Evolutionary conservation across 2,888 invertebrate species (phyloP).

Genomic region (Shargacucullia verbasci): DNA sequence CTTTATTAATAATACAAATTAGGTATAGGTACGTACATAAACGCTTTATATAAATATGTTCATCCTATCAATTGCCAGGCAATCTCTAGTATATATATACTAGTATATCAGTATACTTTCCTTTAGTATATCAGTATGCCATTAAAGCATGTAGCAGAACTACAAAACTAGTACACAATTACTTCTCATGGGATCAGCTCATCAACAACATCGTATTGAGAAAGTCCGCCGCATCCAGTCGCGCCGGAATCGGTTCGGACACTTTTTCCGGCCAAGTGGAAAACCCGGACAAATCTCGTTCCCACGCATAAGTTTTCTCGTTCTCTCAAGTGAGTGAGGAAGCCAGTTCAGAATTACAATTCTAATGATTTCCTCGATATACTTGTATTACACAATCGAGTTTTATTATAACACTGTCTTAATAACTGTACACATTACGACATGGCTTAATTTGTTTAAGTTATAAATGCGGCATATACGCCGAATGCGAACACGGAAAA

Average conservation of each 20-base stretch:
- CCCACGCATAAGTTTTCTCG: constrained; percentile 83
- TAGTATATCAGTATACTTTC: constrained; percentile 13
- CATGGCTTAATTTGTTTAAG: constrained; percentile 6
- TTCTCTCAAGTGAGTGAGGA: constrained; percentile 67
- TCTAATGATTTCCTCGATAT: constrained; percentile 43
- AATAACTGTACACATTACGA: constrained; percentile 21
- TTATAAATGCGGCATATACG: constrained; percentile 8
- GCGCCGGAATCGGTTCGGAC: constrained; percentile 66
- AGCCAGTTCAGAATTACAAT: constrained; percentile 53
- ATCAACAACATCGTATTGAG: constrained; percentile 66
- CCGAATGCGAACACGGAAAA: constrained; percentile 14
- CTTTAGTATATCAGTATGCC: no score
- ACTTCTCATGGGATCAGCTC: constrained; percentile 59
- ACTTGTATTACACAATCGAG: constrained; percentile 30
- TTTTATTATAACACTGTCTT: constrained; percentile 42
- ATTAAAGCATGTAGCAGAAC: constrained; percentile 3
- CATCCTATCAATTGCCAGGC: neutral
- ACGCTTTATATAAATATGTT: neutral
- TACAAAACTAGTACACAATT: constrained; percentile 35
- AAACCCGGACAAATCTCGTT: constrained; percentile 81
- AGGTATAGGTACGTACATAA: no score
- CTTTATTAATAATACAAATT: no score
- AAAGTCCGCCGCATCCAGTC: constrained; percentile 71
- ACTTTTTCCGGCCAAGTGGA: constrained; percentile 73
- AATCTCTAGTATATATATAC: no score